Evolutionary conservation across 1,140 invertebrate species (phyloP).

Genomic region (Drosophila kikkawai): DNA sequence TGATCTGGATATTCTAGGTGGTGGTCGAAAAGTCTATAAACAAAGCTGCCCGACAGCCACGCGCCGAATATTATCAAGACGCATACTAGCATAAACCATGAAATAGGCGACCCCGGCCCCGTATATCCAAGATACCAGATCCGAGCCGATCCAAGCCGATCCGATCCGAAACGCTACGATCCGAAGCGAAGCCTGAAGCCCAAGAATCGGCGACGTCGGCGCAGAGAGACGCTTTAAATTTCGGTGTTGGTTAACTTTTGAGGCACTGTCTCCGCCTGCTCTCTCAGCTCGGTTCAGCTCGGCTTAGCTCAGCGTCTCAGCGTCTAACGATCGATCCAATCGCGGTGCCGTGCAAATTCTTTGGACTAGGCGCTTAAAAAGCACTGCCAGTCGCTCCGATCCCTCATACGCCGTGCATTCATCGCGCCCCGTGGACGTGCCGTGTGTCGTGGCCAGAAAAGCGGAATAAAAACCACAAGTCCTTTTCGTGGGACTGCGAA

Average conservation of each 20-base stretch:
- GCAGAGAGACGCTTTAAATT: constrained; percentile 61
- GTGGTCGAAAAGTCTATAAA: constrained; percentile 2
- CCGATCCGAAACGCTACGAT: constrained; percentile 14
- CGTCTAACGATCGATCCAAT: constrained; percentile 51
- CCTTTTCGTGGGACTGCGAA: constrained; percentile 50
- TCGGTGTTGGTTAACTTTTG: constrained; percentile 56
- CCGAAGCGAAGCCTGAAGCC: constrained; percentile 34
- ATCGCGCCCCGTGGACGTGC: constrained; percentile 76
- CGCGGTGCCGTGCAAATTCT: constrained; percentile 63
- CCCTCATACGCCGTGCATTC: constrained; percentile 76
- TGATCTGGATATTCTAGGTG: constrained; percentile 26
- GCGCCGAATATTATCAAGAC: constrained; percentile 41
- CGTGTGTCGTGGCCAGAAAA: constrained; percentile 50
- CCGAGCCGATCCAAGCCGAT: constrained; percentile 7
- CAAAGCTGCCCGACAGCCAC: constrained; percentile 43
- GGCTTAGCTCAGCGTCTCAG: constrained; percentile 26
- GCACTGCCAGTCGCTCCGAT: constrained; percentile 66
- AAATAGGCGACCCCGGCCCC: constrained; percentile 38
- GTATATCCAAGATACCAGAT: constrained; percentile 27
- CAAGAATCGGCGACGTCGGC: constrained; percentile 58
- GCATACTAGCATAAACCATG: constrained; percentile 17
- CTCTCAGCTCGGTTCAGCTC: constrained; percentile 51
- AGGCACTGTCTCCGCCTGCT: constrained; percentile 55
- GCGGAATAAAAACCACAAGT: constrained; percentile 28
- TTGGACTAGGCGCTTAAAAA: constrained; percentile 80